Percentiles rank a stretch among this genome's conserved stretches.
Conservation (phyloP, 2,113 vertebrate genomes). For the Sturnira hondurensis region DNA sequence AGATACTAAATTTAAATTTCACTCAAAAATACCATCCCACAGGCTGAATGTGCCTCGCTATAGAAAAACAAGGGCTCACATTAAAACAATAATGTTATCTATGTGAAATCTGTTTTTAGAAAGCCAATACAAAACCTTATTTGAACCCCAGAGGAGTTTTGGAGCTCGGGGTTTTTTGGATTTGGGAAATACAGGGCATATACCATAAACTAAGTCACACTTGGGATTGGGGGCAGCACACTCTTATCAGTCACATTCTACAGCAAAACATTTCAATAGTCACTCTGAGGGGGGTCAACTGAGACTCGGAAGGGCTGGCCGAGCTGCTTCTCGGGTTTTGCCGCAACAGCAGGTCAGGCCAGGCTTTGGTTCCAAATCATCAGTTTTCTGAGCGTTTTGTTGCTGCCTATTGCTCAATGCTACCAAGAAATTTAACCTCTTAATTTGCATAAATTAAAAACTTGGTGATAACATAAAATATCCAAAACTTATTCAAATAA, state of each 20-base stretch:
- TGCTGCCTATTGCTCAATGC: neutral
- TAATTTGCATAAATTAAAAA: neutral
- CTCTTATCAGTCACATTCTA: neutral
- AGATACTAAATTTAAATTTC: neutral
- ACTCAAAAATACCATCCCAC: neutral
- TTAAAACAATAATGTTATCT: neutral
- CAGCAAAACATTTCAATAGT: neutral
- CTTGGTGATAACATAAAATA: neutral
- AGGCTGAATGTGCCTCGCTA: neutral
- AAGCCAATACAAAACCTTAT: neutral
- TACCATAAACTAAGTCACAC: neutral
- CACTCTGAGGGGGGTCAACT: neutral
- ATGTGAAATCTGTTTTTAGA: neutral
- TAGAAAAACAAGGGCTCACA: neutral
- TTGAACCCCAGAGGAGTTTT: neutral
- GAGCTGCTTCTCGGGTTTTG: neutral
- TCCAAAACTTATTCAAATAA: neutral
- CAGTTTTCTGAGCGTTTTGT: neutral
- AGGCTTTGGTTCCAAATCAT: neutral
- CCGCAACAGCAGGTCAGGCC: neutral
- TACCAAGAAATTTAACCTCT: slow-evolving; percentile 9
- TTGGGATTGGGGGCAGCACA: neutral
- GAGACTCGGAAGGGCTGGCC: neutral
- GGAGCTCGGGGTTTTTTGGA: neutral
- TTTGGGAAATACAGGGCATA: neutral